A percentile compares a stretch with the other conserved stretches of the same genome.
Conservation (phyloP, 2,113 vertebrate genomes). For the Gnathonemus longibarbis region DNA sequence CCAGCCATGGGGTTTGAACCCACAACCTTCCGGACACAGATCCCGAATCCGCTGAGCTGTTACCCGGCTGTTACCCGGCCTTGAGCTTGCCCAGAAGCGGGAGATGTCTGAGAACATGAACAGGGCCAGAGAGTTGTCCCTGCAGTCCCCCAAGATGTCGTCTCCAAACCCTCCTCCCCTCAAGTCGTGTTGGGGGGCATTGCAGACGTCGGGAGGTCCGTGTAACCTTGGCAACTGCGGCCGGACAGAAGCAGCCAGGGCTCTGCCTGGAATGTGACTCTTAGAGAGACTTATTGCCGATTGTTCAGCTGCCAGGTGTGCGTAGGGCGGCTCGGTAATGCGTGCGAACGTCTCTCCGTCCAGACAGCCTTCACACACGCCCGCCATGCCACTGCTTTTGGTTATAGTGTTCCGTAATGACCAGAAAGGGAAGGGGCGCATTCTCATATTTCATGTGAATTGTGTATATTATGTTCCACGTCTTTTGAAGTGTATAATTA, state of each 20-base stretch:
- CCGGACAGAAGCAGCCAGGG: neutral
- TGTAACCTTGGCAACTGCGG: neutral
- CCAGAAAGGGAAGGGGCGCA: constrained; percentile 8
- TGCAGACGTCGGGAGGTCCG: too few relatives aligned
- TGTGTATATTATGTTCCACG: constrained; percentile 50
- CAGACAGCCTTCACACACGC: constrained; percentile 11
- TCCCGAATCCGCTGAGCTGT: neutral
- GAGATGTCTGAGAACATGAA: neutral
- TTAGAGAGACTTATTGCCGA: constrained; percentile 9
- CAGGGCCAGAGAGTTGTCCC: neutral
- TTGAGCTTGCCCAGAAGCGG: neutral
- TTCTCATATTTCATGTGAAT: constrained; percentile 48
- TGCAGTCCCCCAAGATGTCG: neutral
- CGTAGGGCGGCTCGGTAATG: neutral
- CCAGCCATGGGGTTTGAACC: neutral
- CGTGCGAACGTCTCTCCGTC: constrained; percentile 3
- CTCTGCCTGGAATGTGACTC: neutral
- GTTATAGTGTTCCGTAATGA: neutral
- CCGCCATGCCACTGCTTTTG: neutral
- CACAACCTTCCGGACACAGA: neutral
- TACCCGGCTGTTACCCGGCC: neutral
- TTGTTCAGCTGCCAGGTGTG: neutral
- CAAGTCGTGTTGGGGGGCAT: neutral
- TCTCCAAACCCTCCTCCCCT: neutral
- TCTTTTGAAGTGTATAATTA: constrained; percentile 72